Conservation (phyloP, 2,888 invertebrate species). For the Antheraea assamensis region DNA sequence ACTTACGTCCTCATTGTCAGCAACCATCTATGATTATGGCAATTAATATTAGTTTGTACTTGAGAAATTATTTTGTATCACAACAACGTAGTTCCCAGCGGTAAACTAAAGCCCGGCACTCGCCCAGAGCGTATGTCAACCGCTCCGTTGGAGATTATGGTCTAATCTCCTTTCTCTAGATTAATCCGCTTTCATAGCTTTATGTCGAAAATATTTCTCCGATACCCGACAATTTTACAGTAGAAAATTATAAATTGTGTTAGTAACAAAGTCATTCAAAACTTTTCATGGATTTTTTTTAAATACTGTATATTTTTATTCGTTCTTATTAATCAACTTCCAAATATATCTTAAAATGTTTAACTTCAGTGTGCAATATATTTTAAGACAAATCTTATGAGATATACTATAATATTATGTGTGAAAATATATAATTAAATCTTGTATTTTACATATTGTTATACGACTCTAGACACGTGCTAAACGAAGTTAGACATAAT, state of each 20-base stretch:
- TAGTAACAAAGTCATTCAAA: not conserved
- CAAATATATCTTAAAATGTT: not conserved
- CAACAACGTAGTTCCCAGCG: constrained; percentile 2
- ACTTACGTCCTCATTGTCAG: not conserved
- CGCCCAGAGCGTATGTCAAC: constrained; percentile 73
- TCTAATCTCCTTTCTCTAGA: constrained; percentile 74
- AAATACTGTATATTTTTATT: not conserved
- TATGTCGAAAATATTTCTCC: constrained; percentile 66
- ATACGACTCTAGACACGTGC: too few species aligned
- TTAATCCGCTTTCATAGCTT: constrained; percentile 78
- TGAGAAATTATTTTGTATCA: not conserved
- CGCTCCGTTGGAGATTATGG: constrained; percentile 73
- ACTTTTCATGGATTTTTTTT: not conserved
- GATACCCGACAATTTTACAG: constrained; percentile 73
- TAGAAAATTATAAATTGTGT: constrained; percentile 29
- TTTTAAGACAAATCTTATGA: too few species aligned
- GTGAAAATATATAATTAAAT: too few species aligned
- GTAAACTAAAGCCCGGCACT: constrained; percentile 20
- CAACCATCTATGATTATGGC: not conserved
- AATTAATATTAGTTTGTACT: not conserved
- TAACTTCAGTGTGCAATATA: too few species aligned
- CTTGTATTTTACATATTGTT: too few species aligned
- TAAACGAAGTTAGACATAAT: too few species aligned
- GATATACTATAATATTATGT: too few species aligned
- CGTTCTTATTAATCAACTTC: too few species aligned